Evolutionary conservation across 2,113 vertebrate genomes (phyloP).

Genomic region (Anser brachyrhynchus): DNA sequence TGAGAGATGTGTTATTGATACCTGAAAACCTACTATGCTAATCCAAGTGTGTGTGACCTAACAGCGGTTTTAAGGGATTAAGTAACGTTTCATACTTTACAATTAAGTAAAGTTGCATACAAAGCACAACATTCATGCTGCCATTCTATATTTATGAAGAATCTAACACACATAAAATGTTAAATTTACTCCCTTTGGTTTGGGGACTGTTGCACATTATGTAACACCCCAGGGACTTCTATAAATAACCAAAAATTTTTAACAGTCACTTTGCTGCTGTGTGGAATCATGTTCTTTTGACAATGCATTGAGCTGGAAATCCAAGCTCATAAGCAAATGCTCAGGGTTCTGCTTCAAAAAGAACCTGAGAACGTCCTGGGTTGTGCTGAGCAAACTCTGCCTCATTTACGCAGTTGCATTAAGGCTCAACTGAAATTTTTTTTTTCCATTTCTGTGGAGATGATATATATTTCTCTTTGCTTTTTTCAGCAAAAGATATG

Average conservation of each 20-base stretch:
- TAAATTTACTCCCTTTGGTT: constrained; percentile 6
- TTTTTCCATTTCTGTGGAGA: neutral
- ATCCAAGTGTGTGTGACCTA: neutral
- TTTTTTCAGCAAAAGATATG: neutral
- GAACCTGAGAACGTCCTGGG: neutral
- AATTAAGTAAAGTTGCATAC: too few relatives aligned
- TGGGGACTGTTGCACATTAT: constrained; percentile 28
- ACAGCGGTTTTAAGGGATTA: neutral
- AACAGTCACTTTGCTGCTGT: constrained; percentile 33
- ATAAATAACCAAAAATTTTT: constrained; percentile 50
- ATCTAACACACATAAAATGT: neutral
- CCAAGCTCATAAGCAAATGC: constrained; percentile 2
- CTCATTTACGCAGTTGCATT: neutral
- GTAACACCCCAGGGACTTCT: constrained; percentile 43
- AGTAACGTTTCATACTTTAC: neutral
- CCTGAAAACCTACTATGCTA: neutral
- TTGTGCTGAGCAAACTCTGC: neutral
- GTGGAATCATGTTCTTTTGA: constrained; percentile 61
- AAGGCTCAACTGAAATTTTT: neutral
- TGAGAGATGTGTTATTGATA: neutral
- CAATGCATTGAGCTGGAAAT: constrained; percentile 38
- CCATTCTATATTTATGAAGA: neutral
- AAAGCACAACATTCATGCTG: neutral
- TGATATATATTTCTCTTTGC: neutral
- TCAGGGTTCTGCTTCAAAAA: neutral